Base-by-base conservation (phyloP, 1,140 invertebrate genomes). In the Lepeophtheirus salmonis region DNA sequence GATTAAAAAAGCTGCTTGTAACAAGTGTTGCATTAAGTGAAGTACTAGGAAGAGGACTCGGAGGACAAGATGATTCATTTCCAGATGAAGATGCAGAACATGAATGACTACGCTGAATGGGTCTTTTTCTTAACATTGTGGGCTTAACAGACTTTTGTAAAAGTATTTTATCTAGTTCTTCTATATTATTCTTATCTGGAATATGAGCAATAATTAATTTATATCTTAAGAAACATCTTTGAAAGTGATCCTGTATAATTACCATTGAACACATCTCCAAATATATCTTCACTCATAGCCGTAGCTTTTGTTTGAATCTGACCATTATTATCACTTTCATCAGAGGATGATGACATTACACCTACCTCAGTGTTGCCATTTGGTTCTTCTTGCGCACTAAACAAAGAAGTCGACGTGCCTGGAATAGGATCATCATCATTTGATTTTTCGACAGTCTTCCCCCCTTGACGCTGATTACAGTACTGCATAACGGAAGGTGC, bases 241-340 rank as follows among this genome's bases (percentile, higher is more conserved):
- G 30, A 41, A 41, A 10, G n/a, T n/a, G 30, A 10, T 4, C n/a
- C 2, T 54, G n/a, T 20, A 3, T 20, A 23, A 1, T 54, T 20
- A 17, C 23, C 52, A 3, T 54, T 2, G 23, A 54, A 54, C 17
- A 54, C 52, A 54, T 54, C 52, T 2, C 14, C 52, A 23, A 54
- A 54, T 3, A 54, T 14, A 54, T 54, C 52, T 21, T n/a, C n/a
- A n/a, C n/a, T n/a, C n/a, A n/a, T n/a, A n/a, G n/a, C n/a, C n/a
- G n/a, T n/a, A n/a, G n/a, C n/a, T n/a, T n/a, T n/a, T n/a, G n/a
- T n/a, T n/a, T n/a, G n/a, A n/a, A n/a, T n/a, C 30, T 41, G 30
- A 41, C n/a, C 30, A 41, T n/a, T n/a, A n/a, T n/a, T 41, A 41
- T n/a, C 30, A 41, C n/a, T 41, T 41, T 41, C 30, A 41, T 41